These are phyloP conservation scores for Holcopasites calliopsidis DNA, from an alignment of 1,140 invertebrate species.

Conservation along the genomic window DNA sequence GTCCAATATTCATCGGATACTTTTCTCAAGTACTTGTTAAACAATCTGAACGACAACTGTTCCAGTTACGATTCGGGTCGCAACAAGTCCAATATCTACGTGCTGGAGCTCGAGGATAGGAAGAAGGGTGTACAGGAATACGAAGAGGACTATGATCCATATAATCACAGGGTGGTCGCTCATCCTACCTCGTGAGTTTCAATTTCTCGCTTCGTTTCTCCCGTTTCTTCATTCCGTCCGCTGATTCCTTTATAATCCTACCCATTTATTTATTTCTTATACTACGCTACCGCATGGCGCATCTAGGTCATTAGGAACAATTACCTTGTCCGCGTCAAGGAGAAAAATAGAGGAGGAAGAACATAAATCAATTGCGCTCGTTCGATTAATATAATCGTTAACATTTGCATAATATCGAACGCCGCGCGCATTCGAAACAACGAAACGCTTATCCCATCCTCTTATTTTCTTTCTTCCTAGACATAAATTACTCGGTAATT, in stretches of 20 bases:
- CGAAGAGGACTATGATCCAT: constrained; percentile 82
- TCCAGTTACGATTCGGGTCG: constrained; percentile 64
- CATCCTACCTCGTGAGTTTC: constrained; percentile 87
- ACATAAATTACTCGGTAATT: constrained; percentile 49
- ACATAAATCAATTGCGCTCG: constrained; percentile 3
- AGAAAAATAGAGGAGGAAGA: background rate
- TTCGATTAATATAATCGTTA: constrained; percentile 7
- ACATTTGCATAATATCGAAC: constrained; percentile 37
- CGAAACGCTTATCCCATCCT: background rate
- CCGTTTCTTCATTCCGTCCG: background rate
- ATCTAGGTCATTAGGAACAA: too few species aligned
- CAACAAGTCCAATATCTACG: constrained; percentile 62
- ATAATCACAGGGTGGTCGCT: constrained; percentile 83
- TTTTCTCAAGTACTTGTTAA: too few species aligned
- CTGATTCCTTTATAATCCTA: background rate
- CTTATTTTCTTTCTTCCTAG: constrained; percentile 34
- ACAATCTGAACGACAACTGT: background rate
- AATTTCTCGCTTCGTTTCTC: background rate
- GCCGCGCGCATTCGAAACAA: constrained; percentile 33
- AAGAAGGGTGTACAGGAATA: constrained; percentile 73
- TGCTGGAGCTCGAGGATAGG: constrained; percentile 79
- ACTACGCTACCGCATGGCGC: background rate
- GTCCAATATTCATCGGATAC: too few species aligned
- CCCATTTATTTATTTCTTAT: background rate
- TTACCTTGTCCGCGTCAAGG: too few species aligned